Evolutionary conservation across 2,888 invertebrate species (phyloP).

Genomic region (Lasioglossum lativentre): DNA sequence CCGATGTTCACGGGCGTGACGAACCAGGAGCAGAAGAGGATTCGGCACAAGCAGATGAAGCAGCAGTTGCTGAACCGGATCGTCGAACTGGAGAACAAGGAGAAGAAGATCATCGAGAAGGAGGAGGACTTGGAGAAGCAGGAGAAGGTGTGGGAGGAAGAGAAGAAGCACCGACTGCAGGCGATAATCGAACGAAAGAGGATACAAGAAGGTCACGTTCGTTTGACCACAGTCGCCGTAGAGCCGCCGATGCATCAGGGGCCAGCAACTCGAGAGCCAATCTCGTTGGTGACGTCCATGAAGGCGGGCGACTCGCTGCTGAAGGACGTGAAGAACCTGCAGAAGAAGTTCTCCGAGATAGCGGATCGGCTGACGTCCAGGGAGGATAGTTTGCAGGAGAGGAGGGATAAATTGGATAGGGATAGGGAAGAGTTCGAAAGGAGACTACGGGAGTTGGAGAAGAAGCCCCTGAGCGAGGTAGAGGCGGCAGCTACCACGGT

Average conservation of each 20-base stretch:
- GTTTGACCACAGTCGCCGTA: background rate
- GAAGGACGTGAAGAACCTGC: conserved; percentile 57
- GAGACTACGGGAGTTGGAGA: conserved; percentile 18
- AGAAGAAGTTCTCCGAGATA: conserved; percentile 34
- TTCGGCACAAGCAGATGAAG: conserved; percentile 19
- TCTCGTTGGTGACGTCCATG: too few relatives aligned
- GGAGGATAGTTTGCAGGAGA: conserved; percentile 34
- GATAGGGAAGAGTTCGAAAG: conserved; percentile 59
- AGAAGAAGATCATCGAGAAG: conserved; percentile 40
- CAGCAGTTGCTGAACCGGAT: conserved; percentile 25
- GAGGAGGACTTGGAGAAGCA: conserved; percentile 17
- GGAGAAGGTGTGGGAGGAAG: conserved; percentile 14
- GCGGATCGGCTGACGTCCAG: conserved; percentile 31
- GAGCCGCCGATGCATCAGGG: too few relatives aligned
- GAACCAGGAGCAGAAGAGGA: background rate
- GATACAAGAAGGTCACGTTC: background rate
- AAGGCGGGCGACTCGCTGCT: conserved; percentile 44
- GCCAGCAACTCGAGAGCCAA: background rate
- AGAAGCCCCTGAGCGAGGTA: conserved; percentile 28
- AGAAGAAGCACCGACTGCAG: conserved; percentile 9
- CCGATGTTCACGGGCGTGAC: background rate
- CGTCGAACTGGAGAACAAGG: conserved; percentile 38
- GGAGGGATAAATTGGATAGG: conserved; percentile 42
- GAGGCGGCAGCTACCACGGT: background rate
- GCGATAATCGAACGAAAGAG: background rate